A percentile compares a stretch with the other conserved stretches of the same genome.
Evolutionary conservation across 2,797 vertebrate species (phyloP).

Genomic region (Chiroxiphia lanceolata): DNA sequence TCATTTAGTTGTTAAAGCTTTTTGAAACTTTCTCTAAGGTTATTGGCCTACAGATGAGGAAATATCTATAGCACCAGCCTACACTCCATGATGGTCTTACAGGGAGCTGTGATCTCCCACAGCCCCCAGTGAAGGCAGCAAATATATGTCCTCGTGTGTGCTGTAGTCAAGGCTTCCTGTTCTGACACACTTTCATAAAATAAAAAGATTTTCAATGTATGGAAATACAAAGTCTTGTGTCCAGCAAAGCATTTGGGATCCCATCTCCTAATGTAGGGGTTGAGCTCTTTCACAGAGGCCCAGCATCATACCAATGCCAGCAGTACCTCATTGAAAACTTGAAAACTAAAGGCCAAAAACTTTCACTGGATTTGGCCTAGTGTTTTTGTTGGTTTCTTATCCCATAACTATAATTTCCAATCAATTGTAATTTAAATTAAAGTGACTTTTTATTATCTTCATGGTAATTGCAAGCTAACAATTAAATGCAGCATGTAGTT

Average conservation of each 20-base stretch:
- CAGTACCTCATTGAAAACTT: neutral
- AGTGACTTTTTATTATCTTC: constrained; percentile 18
- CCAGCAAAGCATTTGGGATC: neutral
- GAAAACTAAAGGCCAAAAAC: neutral
- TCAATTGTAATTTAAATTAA: neutral
- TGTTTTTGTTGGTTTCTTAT: neutral
- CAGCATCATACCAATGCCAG: neutral
- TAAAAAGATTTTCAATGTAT: neutral
- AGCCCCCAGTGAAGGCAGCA: neutral
- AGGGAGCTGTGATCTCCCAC: neutral
- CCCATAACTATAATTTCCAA: neutral
- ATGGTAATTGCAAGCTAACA: neutral
- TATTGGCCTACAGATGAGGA: neutral
- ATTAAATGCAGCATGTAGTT: neutral
- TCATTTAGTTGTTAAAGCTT: neutral
- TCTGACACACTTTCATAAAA: neutral
- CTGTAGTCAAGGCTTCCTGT: neutral
- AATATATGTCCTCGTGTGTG: neutral
- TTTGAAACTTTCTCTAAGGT: neutral
- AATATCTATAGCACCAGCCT: neutral
- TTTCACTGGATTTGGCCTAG: neutral
- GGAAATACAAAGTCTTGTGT: neutral
- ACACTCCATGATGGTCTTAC: neutral
- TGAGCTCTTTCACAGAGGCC: neutral
- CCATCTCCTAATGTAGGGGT: neutral